Evolutionary conservation across 2,113 vertebrate species (phyloP).

Genomic region (Crypturellus undulatus): DNA sequence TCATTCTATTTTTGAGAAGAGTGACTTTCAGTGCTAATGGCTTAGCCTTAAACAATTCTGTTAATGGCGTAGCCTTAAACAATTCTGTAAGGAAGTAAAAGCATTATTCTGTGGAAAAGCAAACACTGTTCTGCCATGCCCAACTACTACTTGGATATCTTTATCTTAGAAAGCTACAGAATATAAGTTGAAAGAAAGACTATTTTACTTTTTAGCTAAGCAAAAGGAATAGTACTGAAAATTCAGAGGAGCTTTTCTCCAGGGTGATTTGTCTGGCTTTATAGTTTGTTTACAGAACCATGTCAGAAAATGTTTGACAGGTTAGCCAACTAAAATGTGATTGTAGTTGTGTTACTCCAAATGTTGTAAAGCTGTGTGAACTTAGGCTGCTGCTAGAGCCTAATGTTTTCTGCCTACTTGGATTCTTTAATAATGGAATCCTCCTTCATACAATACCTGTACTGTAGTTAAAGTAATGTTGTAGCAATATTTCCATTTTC

Average conservation of each 20-base stretch:
- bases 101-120: neutral
- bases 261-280: neutral
- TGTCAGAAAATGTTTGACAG: neutral
- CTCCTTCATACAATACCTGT: neutral
- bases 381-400: neutral
- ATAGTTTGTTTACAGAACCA: no score
- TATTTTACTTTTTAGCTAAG: neutral
- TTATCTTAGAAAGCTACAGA: neutral
- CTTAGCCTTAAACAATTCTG: neutral
- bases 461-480: neutral
- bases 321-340: neutral
- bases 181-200: neutral
- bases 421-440: neutral
- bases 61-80: neutral
- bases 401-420: neutral
- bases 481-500: neutral
- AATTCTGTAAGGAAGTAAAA: neutral
- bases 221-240: neutral
- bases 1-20: conserved; percentile 1
- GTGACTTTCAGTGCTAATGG: neutral
- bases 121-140: neutral
- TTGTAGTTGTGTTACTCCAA: neutral
- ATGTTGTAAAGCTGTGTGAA: neutral
- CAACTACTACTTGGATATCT: neutral
- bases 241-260: neutral